Evolutionary conservation across 1,140 invertebrate genomes (phyloP).

Genomic region (Marisa cornuarietis): DNA sequence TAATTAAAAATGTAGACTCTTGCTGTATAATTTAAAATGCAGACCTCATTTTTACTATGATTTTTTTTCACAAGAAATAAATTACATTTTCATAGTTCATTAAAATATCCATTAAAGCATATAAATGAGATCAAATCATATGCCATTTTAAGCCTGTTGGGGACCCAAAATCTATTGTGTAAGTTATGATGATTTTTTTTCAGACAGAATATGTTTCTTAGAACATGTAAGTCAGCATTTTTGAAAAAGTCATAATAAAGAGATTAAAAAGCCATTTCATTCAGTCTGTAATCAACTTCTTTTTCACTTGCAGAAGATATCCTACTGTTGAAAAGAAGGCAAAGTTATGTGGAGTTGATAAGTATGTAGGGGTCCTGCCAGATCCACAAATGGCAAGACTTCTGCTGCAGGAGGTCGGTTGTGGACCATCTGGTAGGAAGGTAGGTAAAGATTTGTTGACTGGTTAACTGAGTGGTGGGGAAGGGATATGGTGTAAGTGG

Average conservation of each 20-base stretch:
- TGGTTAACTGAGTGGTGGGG: no score
- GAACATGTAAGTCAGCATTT: not conserved
- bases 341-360: slow-evolving; percentile 28
- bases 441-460: slow-evolving; percentile 10
- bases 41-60: no score
- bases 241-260: not conserved
- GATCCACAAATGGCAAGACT: slow-evolving; percentile 37
- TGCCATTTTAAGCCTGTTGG: no score
- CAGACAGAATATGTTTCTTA: not conserved
- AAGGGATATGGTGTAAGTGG: no score
- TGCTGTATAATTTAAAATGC: no score
- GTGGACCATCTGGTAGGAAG: slow-evolving; percentile 31
- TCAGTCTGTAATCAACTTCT: not conserved
- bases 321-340: slow-evolving; percentile 49
- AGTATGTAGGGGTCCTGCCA: slow-evolving; percentile 37
- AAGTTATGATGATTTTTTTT: not conserved
- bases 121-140: no score
- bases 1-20: no score
- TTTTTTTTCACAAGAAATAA: no score
- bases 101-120: no score
- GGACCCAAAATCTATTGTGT: not conserved
- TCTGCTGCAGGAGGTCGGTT: slow-evolving; percentile 42
- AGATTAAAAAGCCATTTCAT: not conserved
- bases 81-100: no score
- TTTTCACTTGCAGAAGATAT: slow-evolving; percentile 32